Percentiles rank a stretch among this genome's conserved stretches.
Conservation (phyloP, 2,113 vertebrate genomes). For the Gnathonemus echidnorhynchus region DNA sequence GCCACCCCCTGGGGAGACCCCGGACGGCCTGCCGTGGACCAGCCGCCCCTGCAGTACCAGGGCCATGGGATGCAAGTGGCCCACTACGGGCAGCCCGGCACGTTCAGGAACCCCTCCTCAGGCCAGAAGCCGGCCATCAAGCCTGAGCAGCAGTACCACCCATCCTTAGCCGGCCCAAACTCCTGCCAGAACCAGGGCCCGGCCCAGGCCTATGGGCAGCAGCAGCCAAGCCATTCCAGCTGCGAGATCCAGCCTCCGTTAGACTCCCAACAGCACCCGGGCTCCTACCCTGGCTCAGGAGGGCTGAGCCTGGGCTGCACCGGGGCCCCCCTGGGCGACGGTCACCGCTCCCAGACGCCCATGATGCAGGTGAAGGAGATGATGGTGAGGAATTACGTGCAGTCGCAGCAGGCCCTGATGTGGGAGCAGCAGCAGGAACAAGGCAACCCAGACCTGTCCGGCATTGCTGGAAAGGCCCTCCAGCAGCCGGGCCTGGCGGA, state of each 20-base stretch:
- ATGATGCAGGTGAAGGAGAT: constrained; percentile 83
- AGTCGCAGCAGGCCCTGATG: constrained; percentile 87
- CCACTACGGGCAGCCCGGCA: constrained; percentile 51
- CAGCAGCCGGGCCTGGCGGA: constrained; percentile 45
- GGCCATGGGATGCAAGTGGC: constrained; percentile 46
- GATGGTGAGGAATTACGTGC: constrained; percentile 87
- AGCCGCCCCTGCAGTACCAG: constrained; percentile 55
- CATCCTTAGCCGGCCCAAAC: constrained; percentile 51
- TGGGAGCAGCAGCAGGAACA: constrained; percentile 76
- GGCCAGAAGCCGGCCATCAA: constrained; percentile 72
- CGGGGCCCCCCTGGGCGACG: constrained; percentile 42
- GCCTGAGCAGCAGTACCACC: constrained; percentile 79
- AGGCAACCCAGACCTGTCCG: constrained; percentile 28
- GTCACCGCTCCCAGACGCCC: constrained; percentile 64
- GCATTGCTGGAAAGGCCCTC: constrained; percentile 34
- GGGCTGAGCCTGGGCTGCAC: constrained; percentile 52
- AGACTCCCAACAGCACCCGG: constrained; percentile 40
- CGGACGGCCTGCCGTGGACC: constrained; percentile 21
- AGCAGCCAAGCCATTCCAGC: constrained; percentile 49
- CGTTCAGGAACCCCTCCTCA: constrained; percentile 46
- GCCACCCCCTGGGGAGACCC: constrained; percentile 55
- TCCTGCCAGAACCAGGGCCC: constrained; percentile 68
- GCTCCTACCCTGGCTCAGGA: constrained; percentile 43
- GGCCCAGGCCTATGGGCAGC: constrained; percentile 46
- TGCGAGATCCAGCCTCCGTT: constrained; percentile 53